Evolutionary conservation across 1,140 invertebrate genomes (phyloP).

Genomic region (Rhizoglyphus robini): DNA sequence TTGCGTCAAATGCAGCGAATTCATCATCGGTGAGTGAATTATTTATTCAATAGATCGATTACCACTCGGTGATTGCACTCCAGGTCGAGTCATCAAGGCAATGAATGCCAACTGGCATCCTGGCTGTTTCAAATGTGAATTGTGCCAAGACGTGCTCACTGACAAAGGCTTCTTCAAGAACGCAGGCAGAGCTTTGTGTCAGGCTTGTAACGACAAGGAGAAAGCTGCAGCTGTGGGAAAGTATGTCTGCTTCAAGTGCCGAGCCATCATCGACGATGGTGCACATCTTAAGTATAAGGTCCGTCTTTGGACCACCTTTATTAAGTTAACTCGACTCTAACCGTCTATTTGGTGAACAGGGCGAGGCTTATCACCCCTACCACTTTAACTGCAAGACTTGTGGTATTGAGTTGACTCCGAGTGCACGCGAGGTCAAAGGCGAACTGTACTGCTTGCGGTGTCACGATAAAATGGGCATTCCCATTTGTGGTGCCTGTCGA

Average conservation of each 20-base stretch:
- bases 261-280: constrained; percentile 88
- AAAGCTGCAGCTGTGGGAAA: constrained; percentile 89
- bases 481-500: constrained; percentile 90
- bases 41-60: background rate
- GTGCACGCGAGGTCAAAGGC: constrained; percentile 84
- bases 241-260: constrained; percentile 97
- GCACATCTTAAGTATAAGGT: constrained; percentile 61
- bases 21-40: constrained; percentile 33
- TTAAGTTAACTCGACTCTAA: no score
- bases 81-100: constrained; percentile 82
- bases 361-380: constrained; percentile 96
- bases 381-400: constrained; percentile 88
- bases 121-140: constrained; percentile 86
- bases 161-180: constrained; percentile 96
- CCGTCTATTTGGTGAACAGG: constrained; percentile 40
- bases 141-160: constrained; percentile 76
- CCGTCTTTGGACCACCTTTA: background rate
- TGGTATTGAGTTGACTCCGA: constrained; percentile 49
- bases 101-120: constrained; percentile 99
- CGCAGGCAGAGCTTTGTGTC: constrained; percentile 71
- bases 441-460: constrained; percentile 94
- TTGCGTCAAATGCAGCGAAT: constrained; percentile 91
- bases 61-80: background rate
- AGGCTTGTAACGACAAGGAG: constrained; percentile 87
- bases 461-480: constrained; percentile 95